phyloP scores from a whole-genome alignment of 2,888 invertebrate species.

The Plebejus anna region DNA sequence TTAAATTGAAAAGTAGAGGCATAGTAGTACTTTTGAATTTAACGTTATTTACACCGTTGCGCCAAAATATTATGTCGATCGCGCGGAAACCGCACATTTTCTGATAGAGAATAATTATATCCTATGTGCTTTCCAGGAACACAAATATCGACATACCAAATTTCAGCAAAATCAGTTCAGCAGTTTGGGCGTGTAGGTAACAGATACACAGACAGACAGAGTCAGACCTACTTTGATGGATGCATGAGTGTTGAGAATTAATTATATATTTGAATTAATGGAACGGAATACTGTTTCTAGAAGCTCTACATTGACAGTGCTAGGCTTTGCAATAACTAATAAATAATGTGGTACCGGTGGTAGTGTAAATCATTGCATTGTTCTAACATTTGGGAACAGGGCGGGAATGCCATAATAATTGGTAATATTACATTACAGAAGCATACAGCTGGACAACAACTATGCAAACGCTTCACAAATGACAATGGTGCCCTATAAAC shows the following conservation, averaged over 20 bases:
- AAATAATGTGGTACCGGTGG: neutral
- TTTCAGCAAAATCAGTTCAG: no score
- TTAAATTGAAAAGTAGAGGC: no score
- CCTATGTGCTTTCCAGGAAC: no score
- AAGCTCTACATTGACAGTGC: neutral
- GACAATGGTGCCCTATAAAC: neutral
- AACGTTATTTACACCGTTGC: no score
- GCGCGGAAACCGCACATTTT: no score
- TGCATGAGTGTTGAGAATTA: neutral
- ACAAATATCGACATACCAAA: no score
- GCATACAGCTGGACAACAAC: neutral
- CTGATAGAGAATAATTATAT: no score
- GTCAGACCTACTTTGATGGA: no score
- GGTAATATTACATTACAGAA: neutral
- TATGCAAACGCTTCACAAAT: neutral
- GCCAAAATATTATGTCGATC: no score
- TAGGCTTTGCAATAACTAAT: neutral
- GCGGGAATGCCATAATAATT: neutral
- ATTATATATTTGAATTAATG: neutral
- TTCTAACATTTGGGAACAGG: neutral
- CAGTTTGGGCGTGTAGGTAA: no score
- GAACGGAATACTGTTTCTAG: neutral
- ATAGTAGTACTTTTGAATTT: no score
- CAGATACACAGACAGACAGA: no score
- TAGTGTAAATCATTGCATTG: neutral